Conservation (phyloP, 2,113 vertebrate species). For the Litocranius walleri region DNA sequence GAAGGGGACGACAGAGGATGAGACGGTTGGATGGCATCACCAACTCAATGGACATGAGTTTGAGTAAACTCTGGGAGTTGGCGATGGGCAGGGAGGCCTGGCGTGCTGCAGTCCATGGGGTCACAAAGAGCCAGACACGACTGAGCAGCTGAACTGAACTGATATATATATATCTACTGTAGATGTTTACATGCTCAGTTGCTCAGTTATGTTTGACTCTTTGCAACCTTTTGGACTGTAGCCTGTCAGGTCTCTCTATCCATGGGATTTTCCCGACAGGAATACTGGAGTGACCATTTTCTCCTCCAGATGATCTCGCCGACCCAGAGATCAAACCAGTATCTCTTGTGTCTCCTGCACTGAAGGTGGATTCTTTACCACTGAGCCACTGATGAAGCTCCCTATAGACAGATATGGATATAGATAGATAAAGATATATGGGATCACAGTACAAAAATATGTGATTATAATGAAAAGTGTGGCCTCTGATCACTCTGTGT, state of each 20-base stretch:
- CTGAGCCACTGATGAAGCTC: not conserved
- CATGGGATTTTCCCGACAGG: not conserved
- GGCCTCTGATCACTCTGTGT: not conserved
- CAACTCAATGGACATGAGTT: accelerated
- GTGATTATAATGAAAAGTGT: not conserved
- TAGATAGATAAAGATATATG: not conserved
- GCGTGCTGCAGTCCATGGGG: accelerated
- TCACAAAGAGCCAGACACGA: accelerated
- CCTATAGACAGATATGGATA: not conserved
- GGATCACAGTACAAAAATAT: not conserved
- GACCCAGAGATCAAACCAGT: not conserved
- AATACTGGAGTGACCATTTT: not conserved
- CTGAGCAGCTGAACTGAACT: not conserved
- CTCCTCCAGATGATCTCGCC: not conserved
- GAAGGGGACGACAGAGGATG: not conserved
- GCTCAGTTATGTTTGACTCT: not conserved
- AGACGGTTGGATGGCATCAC: not conserved
- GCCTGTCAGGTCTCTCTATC: not conserved
- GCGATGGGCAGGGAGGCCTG: not conserved
- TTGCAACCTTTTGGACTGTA: not conserved
- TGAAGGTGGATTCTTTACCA: not conserved
- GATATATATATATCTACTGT: not conserved
- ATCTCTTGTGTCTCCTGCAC: not conserved
- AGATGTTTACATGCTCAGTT: not conserved
- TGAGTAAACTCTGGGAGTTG: not conserved